These are phyloP conservation scores for Watsonalla binaria DNA, from an alignment of 2,888 invertebrate species.

Conservation along the genomic window DNA sequence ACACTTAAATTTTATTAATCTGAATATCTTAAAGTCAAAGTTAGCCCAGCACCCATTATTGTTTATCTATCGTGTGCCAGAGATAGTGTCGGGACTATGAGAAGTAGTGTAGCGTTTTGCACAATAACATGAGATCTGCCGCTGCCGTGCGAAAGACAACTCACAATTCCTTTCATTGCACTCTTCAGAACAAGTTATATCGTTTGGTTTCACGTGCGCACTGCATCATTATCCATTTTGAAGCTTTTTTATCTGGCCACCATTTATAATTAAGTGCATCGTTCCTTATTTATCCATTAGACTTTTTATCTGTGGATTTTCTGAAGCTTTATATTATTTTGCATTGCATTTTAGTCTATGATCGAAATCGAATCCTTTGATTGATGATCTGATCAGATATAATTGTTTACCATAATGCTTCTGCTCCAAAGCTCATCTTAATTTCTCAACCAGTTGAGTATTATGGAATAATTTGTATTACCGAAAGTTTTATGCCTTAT, in stretches of 20 bases:
- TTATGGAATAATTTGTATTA: not conserved
- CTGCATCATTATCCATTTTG: constrained; percentile 13
- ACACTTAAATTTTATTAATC: not conserved
- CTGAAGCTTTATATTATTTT: no score
- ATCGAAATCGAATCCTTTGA: no score
- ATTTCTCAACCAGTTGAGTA: not conserved
- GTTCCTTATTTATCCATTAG: no score
- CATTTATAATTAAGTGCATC: no score
- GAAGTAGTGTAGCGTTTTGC: constrained; percentile 26
- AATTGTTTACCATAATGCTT: not conserved
- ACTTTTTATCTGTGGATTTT: no score
- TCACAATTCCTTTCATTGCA: not conserved
- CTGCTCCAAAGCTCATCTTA: not conserved
- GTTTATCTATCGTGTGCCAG: constrained; percentile 6
- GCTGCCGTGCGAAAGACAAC: constrained; percentile 2
- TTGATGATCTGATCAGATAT: not conserved
- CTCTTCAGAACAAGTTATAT: constrained; percentile 3
- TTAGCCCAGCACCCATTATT: not conserved
- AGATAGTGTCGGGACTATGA: constrained; percentile 18
- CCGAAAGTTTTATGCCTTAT: no score
- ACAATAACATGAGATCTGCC: constrained; percentile 26
- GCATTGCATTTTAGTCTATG: no score
- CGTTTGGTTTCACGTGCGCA: constrained; percentile 20
- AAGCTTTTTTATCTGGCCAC: constrained; percentile 10
- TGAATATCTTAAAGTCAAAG: not conserved